A percentile compares a stretch with the other conserved stretches of the same genome.
phyloP scores from a whole-genome alignment of 2,113 vertebrate species.

The Scomber japonicus region DNA sequence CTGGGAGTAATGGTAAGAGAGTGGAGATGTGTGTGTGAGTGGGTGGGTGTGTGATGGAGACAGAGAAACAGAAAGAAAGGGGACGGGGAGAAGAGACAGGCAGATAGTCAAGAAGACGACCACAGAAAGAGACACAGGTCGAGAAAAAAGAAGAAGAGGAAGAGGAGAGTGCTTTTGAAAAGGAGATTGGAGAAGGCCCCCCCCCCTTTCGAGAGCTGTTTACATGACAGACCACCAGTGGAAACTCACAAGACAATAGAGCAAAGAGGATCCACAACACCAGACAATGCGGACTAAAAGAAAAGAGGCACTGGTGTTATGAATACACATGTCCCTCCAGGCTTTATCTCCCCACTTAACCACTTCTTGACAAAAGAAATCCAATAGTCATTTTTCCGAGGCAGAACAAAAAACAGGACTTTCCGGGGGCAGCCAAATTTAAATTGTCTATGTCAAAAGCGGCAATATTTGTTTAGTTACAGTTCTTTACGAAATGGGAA shows the following conservation, averaged over 20 bases:
- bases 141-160: not conserved
- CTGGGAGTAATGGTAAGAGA: conserved; percentile 4
- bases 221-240: conserved; percentile 70
- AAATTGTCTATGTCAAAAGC: conserved; percentile 20
- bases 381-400: conserved; percentile 36
- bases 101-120: conserved; percentile 28
- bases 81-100: conserved; percentile 7
- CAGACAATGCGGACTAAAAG: conserved; percentile 47
- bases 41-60: conserved; percentile 12
- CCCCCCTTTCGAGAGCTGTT: conserved; percentile 58
- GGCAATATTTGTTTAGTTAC: conserved; percentile 34
- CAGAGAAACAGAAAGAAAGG: not conserved
- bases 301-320: conserved; percentile 51
- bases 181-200: conserved; percentile 38
- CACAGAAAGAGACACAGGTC: conserved; percentile 27
- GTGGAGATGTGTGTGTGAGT: conserved; percentile 16
- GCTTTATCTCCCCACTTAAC: conserved; percentile 37
- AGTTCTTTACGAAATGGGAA: not conserved
- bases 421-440: not conserved
- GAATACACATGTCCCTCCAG: conserved; percentile 56
- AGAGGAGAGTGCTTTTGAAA: conserved; percentile 41
- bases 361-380: conserved; percentile 44
- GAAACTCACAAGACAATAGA: conserved; percentile 65
- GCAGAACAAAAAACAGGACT: conserved; percentile 23
- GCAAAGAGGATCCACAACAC: conserved; percentile 60